phyloP scores from a whole-genome alignment of 2,113 vertebrate genomes.

The Hippopotamus amphibius region DNA sequence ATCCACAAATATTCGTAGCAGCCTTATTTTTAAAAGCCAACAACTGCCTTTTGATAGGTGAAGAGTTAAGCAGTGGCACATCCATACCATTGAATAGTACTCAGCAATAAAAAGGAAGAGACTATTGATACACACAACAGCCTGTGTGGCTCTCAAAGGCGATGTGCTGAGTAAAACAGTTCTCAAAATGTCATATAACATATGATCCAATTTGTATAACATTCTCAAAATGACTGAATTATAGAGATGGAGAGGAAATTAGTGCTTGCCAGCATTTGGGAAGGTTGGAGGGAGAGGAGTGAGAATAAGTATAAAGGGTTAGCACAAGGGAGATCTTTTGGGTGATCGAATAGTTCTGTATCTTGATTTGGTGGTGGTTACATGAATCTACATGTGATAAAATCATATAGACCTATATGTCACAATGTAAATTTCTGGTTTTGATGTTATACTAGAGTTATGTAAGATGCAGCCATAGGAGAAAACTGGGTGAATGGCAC shows the following conservation, averaged over 20 bases:
- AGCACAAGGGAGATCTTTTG: background rate
- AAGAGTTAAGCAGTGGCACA: background rate
- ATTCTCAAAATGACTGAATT: background rate
- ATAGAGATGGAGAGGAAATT: background rate
- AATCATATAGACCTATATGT: background rate
- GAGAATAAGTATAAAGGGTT: background rate
- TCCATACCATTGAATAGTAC: background rate
- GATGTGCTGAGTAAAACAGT: background rate
- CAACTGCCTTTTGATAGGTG: background rate
- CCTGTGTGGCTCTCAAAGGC: background rate
- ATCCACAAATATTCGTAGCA: background rate
- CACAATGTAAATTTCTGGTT: background rate
- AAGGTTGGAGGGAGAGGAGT: background rate
- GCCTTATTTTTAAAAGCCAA: constrained; percentile 17
- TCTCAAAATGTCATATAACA: background rate
- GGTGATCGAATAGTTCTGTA: background rate
- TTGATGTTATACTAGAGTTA: background rate
- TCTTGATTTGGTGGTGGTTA: background rate
- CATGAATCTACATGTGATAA: background rate
- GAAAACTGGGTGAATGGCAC: background rate
- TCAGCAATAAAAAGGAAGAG: background rate
- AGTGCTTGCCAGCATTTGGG: background rate
- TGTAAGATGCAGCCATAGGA: background rate
- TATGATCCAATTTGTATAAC: background rate
- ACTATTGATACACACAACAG: background rate